Evolutionary conservation across 2,797 vertebrate genomes (phyloP), one percentile per base, ranked within the genome.

Genomic region (Amphiprion clarkii): DNA sequence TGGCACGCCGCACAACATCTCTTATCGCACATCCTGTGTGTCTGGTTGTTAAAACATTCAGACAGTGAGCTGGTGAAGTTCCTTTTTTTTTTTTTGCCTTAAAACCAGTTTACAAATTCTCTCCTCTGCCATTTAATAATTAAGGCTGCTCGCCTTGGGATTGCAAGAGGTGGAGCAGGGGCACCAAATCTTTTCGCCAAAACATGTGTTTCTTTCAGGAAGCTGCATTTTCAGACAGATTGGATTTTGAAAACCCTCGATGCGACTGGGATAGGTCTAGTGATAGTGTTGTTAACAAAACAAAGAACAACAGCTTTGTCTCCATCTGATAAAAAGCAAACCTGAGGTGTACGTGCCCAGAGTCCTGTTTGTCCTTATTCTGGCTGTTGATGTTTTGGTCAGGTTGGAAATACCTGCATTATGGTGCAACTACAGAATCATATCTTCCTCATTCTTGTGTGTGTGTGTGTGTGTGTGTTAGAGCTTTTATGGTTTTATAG

Each of bases 261-360:
- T 61, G 71, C 71, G 71, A 52, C 77, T 71, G 31, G 42, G 57
- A 51, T 40, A 59, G 33, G 52, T 66, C 48, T 59, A 64, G 65
- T 78, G 82, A 84, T 80, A 75, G 62, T 40, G 64, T n/a, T 84
- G 79, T 81, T 67, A 76, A 74, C 71, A 78, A 78, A 89, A 88
- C 76, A 77, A 46, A 82, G 72, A 78, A 78, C 42, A 74, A 51
- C 63, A 53, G 70, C 74, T 82, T 71, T 78, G 86, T 86, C 84
- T 83, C 66, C 67, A 88, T 92, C 88, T 79, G 88, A 89, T 92
- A 85, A 89, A 73, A 70, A 59, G 52, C 67, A 60, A 83, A 80
- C 8, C 68, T 72, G 64, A 74, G 51, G 62, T 62, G 67, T 83
- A 79, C 67, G 60, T 82, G 76, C 46, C 33, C 36, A 4, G 44